A percentile compares a stretch with the other conserved stretches of the same genome.
These are phyloP conservation scores for Tiaroga cobitis DNA, from an alignment of 2,797 vertebrate genomes.

Conservation along the genomic window DNA sequence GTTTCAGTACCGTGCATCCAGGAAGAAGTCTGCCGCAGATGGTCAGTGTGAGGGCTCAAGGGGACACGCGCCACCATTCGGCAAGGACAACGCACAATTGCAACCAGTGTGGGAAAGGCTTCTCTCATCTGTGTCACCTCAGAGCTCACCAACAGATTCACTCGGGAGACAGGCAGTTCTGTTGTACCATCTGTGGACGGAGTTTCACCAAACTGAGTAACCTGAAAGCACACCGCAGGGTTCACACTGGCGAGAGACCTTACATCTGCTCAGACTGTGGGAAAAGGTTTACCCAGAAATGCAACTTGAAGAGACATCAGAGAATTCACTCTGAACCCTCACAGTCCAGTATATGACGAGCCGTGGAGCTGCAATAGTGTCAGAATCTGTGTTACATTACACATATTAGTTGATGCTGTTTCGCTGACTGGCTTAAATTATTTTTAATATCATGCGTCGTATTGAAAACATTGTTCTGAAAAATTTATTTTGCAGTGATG, in stretches of 20 bases:
- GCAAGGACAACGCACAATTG: conserved; percentile 64
- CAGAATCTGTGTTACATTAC: not conserved
- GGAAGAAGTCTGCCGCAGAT: conserved; percentile 59
- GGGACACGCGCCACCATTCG: conserved; percentile 62
- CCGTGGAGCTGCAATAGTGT: not conserved
- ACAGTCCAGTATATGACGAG: conserved; percentile 43
- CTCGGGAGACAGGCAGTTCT: conserved; percentile 81
- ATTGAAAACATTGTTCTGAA: not conserved
- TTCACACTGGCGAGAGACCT: conserved; percentile 81
- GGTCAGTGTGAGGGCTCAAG: conserved; percentile 66
- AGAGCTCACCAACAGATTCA: conserved; percentile 81
- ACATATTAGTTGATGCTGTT: not conserved
- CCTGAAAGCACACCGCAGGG: conserved; percentile 80
- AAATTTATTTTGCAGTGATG: not conserved
- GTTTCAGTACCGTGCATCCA: conserved; percentile 45
- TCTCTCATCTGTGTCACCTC: conserved; percentile 80
- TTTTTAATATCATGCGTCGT: not conserved
- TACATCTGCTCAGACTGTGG: conserved; percentile 81
- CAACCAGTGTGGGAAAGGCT: conserved; percentile 78
- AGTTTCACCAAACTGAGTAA: conserved; percentile 85
- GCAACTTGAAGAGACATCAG: conserved; percentile 83
- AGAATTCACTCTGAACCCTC: conserved; percentile 71
- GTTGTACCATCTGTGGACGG: conserved; percentile 78
- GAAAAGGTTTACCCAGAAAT: conserved; percentile 84
- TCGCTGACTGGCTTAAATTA: not conserved